These are phyloP conservation scores for Popillia japonica DNA, from an alignment of 1,140 invertebrate species.

Conservation along the genomic window DNA sequence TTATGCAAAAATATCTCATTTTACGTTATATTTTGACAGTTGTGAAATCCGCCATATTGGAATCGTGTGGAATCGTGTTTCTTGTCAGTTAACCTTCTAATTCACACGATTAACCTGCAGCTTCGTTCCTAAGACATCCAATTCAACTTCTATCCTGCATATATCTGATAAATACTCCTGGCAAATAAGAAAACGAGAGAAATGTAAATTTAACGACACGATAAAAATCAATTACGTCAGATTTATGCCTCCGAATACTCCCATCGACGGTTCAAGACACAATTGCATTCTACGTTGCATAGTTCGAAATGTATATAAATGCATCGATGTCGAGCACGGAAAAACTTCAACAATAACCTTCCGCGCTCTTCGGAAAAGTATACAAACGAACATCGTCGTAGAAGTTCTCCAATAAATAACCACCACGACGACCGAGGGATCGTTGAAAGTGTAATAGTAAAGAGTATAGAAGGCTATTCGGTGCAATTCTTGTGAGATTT, in stretches of 20 bases:
- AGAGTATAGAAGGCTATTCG: background rate
- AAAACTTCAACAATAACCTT: background rate
- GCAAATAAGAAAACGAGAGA: background rate
- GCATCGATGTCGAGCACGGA: background rate
- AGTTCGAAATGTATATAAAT: constrained; percentile 7
- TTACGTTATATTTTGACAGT: too few species aligned
- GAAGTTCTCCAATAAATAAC: constrained; percentile 5
- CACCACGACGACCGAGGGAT: background rate
- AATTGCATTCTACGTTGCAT: background rate
- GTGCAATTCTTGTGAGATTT: background rate
- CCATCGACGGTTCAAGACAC: background rate
- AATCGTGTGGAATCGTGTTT: too few species aligned
- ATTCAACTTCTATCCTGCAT: too few species aligned
- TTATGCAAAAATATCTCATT: too few species aligned
- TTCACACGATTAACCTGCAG: too few species aligned
- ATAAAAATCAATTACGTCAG: background rate
- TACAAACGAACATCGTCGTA: background rate
- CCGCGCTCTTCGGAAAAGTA: background rate
- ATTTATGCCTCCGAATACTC: background rate
- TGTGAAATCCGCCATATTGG: too few species aligned
- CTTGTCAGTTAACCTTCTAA: too few species aligned
- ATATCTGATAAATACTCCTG: background rate
- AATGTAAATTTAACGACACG: background rate
- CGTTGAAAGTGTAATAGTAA: too few species aligned
- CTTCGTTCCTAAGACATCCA: too few species aligned